Evolutionary conservation across 1,140 invertebrate genomes (phyloP), one percentile per base, ranked within the genome.

Genomic region (Hyles vespertilio): DNA sequence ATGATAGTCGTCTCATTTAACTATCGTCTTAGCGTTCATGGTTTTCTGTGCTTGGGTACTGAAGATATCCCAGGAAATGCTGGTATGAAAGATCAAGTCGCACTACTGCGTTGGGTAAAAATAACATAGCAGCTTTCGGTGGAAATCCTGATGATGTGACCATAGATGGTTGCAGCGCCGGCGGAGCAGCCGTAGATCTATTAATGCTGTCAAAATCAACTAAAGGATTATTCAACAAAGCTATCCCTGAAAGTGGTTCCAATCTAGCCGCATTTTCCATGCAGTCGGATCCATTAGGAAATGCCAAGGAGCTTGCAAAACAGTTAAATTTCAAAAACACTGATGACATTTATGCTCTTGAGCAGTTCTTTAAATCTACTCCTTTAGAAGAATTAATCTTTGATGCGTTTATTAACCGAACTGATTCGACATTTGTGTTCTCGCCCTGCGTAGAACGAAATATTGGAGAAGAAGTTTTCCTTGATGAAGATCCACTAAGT

Each of bases 11-110:
- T 76, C 1, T 68, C 59, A 3, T 71, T 76, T 47, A 76, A 76
- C 49, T 76, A 76, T 32, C 64, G 73, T n/a, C 58, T 76, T 6
- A 63, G 69, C 7, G 53, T 56, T 5, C 64, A 69, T 12, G 73
- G 70, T 1, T 76, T 76, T 50, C 54, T 76, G 5, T 76, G 70
- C 58, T 53, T 77, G 2, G 74, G 71, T 8, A 76, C 74, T 9
- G 46, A 67, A 10, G 63, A 69, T 51, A 56, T 47, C 7, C 74
- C 74, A 2, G 74, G 74, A 12, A 76, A 76, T 55, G 74, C 74
- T 7, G 74, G 74, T 8, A 65, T 76, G 68, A 76, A 76, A 59
- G 74, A 76, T 45, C 68, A 71, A 59, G 67, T 76, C 11, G 68
- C 68, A 2, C 10, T 65, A 0, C 32, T 76, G 3, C 63, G 61